Percentiles rank a stretch among this genome's conserved stretches.
Evolutionary conservation across 2,113 vertebrate species (phyloP).

Genomic region (Microcebus ravelobensis): DNA sequence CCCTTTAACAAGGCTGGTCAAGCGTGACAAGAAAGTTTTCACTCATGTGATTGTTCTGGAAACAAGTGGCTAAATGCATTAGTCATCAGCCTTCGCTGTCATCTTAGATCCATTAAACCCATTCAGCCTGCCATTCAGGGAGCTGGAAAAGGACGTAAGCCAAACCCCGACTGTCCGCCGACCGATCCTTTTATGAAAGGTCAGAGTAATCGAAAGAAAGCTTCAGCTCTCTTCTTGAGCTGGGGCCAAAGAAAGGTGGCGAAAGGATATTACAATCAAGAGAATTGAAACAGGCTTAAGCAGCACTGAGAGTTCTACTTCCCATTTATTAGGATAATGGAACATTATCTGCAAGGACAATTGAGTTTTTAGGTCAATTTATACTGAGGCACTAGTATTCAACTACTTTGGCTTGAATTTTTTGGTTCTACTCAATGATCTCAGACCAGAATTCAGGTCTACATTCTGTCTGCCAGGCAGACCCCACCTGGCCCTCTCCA

Average conservation of each 20-base stretch:
- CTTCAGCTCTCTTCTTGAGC: neutral
- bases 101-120: conserved; percentile 54
- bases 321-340: neutral
- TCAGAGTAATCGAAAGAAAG: neutral
- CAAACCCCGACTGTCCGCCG: neutral
- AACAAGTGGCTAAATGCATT: conserved; percentile 66
- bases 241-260: neutral
- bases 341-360: neutral
- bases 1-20: neutral
- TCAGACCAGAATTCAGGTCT: neutral
- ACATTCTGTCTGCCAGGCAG: neutral
- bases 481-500: neutral
- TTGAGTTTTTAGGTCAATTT: neutral
- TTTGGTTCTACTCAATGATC: neutral
- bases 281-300: neutral
- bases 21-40: conserved; percentile 34
- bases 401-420: neutral
- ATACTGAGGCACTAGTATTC: neutral
- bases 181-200: neutral
- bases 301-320: neutral
- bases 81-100: conserved; percentile 67
- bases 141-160: neutral
- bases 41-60: neutral
- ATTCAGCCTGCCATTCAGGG: conserved; percentile 48
- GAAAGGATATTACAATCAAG: conserved; percentile 12